A percentile compares a stretch with the other conserved stretches of the same genome.
Evolutionary conservation across 2,888 invertebrate genomes (phyloP).

Genomic region (Thymelicus lineola): DNA sequence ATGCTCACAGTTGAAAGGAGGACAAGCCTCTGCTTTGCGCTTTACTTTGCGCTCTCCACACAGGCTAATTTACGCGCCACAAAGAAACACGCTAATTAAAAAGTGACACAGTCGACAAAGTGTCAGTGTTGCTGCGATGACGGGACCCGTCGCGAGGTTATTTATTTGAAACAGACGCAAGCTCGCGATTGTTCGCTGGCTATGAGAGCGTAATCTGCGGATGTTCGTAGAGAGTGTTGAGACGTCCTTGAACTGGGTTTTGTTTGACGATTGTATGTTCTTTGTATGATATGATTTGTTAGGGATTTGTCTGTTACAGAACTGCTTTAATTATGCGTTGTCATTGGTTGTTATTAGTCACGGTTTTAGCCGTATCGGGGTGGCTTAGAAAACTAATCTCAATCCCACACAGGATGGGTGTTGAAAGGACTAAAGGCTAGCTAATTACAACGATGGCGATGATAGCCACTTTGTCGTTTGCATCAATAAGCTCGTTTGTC

Average conservation of each 20-base stretch:
- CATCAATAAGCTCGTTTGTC: too few relatives aligned
- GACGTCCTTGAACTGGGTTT: constrained; percentile 29
- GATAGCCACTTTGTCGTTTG: too few relatives aligned
- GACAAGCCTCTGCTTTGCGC: constrained; percentile 45
- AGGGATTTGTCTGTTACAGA: too few relatives aligned
- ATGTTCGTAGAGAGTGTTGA: neutral
- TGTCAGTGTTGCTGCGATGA: constrained; percentile 51
- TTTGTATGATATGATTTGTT: too few relatives aligned
- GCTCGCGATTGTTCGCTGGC: constrained; percentile 22
- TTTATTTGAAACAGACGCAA: constrained; percentile 28
- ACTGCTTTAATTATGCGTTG: too few relatives aligned
- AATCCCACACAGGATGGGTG: too few relatives aligned
- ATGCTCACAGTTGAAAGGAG: constrained; percentile 54
- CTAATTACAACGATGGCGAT: too few relatives aligned
- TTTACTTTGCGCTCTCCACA: constrained; percentile 65
- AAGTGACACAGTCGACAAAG: constrained; percentile 74
- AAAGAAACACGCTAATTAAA: constrained; percentile 84
- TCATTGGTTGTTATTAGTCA: too few relatives aligned
- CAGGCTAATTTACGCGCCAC: constrained; percentile 80
- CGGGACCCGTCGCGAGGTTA: constrained; percentile 15
- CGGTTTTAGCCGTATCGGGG: too few relatives aligned
- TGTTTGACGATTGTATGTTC: too few relatives aligned
- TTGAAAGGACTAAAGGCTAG: too few relatives aligned
- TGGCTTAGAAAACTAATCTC: too few relatives aligned
- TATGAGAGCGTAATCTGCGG: constrained; percentile 26